These are phyloP conservation scores for Furcifer pardalis DNA, from an alignment of 2,797 vertebrate genomes.

Conservation along the genomic window DNA sequence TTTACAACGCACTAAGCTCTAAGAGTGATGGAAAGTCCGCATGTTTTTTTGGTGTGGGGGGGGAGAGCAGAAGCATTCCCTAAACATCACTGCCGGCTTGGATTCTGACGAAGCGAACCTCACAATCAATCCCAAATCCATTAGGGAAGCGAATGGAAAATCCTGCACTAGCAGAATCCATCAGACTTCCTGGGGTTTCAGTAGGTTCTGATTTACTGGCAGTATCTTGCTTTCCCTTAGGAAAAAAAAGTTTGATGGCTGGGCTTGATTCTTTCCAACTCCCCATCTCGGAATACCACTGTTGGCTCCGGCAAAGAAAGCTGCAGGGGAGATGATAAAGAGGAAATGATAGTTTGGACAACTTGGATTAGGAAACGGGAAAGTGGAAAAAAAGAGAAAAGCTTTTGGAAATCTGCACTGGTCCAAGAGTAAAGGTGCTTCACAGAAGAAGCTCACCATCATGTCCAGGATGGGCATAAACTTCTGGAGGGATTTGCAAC, in stretches of 20 bases:
- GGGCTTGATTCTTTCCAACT: background rate
- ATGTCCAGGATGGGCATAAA: slow-evolving; percentile 7
- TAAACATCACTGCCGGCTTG: background rate
- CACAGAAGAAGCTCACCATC: slow-evolving; percentile 9
- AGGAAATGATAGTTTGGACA: slow-evolving; percentile 18
- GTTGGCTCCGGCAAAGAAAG: slow-evolving; percentile 22
- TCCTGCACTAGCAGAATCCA: background rate
- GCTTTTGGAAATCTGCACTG: slow-evolving; percentile 33
- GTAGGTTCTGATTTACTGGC: slow-evolving; percentile 15
- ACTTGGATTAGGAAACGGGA: background rate
- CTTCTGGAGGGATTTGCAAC: background rate
- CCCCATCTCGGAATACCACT: background rate
- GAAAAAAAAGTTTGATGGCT: background rate
- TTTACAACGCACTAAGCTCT: slow-evolving; percentile 53
- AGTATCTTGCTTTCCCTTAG: background rate
- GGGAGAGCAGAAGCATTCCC: slow-evolving; percentile 13
- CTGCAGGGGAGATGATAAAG: slow-evolving; percentile 10
- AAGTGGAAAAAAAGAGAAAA: background rate
- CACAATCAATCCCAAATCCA: slow-evolving; percentile 21
- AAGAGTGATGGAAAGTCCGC: slow-evolving; percentile 42
- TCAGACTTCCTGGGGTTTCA: slow-evolving; percentile 9
- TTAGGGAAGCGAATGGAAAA: slow-evolving; percentile 26
- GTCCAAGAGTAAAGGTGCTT: slow-evolving; percentile 27
- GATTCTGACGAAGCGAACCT: slow-evolving; percentile 46
- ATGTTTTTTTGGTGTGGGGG: too few relatives aligned